Conservation (phyloP, 2,113 vertebrate species). For the Myotis lucifugus region DNA sequence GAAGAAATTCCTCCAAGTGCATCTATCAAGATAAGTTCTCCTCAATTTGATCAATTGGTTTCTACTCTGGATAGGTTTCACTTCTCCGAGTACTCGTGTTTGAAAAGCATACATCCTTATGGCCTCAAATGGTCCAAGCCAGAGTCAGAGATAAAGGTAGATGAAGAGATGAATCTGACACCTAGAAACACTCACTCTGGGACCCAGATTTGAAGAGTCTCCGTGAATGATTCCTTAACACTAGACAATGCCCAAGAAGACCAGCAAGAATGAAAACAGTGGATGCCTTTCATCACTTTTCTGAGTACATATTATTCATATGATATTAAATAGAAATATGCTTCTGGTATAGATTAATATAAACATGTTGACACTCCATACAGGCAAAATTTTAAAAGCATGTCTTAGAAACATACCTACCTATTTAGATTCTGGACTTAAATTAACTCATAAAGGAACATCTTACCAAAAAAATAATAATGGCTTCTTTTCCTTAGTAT, state of each 20-base stretch:
- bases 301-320: constrained; percentile 3
- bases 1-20: not conserved
- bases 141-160: not conserved
- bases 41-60: not conserved
- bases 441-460: not conserved
- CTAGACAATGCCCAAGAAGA: not conserved
- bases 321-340: not conserved
- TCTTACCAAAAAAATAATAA: not conserved
- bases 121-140: not conserved
- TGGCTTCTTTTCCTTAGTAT: not conserved
- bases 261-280: not conserved
- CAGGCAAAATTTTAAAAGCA: not conserved
- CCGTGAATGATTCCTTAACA: not conserved
- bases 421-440: not conserved
- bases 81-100: not conserved
- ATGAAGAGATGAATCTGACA: not conserved
- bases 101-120: not conserved
- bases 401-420: not conserved
- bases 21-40: not conserved
- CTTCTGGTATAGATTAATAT: not conserved
- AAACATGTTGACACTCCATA: not conserved
- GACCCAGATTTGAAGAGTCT: not conserved
- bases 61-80: not conserved
- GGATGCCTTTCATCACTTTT: not conserved
- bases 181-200: not conserved